Evolutionary conservation across 2,113 vertebrate species (phyloP), one percentile per base, ranked within the genome.

Genomic region (Onychostoma macrolepis): DNA sequence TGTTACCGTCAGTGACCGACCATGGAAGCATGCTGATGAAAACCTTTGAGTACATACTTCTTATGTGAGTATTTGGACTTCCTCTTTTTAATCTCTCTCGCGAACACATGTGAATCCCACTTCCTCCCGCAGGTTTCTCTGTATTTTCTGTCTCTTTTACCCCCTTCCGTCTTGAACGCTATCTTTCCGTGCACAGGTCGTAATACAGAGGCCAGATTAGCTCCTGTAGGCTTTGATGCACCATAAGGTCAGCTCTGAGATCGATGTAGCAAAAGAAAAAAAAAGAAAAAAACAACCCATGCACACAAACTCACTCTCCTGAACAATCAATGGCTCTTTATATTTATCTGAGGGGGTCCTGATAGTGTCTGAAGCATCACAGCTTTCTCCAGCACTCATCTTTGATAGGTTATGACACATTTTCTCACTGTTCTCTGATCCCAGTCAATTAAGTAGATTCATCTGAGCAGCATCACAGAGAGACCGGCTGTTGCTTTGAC

Each of bases 161-260:
- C 17, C 63, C 58, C 36, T 56, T 78, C 71, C 30, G 24, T 76
- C 43, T 50, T 69, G 43, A 83, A 50, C 28, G 48, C 61, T 77
- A 56, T 86, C 48, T 86, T 36, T 38, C 81, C 30, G 13, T 86
- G 69, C 94, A 91, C 93, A 93, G 91, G 95, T 95, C 96, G 94
- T 97, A 96, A 96, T 96, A 96, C 95, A 91, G 95, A 96, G 96
- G 97, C 96, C 96, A 97, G 96, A 96, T 96, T 96, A 96, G 96
- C 97, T 96, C 92, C 93, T 94, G 93, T 95, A 96, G 96, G 95
- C 96, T 97, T 97, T 97, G 97, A 97, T 96, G 96, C 94, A 96
- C 90, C 90, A 93, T 96, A 97, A 97, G 97, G 97, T 98, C 97
- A 97, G 95, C 91, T 85, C 84, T 91, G 93, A 94, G 96, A 98